These are phyloP conservation scores for Diarsia rubi DNA, from an alignment of 2,888 invertebrate genomes.

Conservation along the genomic window DNA sequence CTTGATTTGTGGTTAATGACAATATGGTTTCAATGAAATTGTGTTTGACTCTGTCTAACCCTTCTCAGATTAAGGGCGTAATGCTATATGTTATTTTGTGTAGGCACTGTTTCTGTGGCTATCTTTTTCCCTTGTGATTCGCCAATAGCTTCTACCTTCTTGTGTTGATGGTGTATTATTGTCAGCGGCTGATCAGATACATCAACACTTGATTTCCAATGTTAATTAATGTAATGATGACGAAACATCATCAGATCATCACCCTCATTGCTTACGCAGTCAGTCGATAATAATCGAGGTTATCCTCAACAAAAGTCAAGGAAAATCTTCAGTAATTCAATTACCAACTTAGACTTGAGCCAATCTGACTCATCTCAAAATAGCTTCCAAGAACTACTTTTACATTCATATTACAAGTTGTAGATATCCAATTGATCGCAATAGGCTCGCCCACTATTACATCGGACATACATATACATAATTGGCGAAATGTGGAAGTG, in stretches of 20 bases:
- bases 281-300: not conserved
- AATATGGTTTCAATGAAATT: not conserved
- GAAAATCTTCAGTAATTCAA: conserved; percentile 57
- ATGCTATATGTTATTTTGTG: too few relatives aligned
- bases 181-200: not conserved
- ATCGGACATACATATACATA: not conserved
- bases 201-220: not conserved
- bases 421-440: not conserved
- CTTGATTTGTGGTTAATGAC: not conserved
- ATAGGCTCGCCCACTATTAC: not conserved
- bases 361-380: conserved; percentile 36
- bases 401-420: not conserved
- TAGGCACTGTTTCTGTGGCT: too few relatives aligned
- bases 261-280: not conserved
- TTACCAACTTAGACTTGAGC: conserved; percentile 9
- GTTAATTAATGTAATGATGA: not conserved
- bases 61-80: too few relatives aligned
- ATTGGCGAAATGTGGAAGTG: not conserved
- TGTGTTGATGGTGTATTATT: not conserved
- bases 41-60: too few relatives aligned
- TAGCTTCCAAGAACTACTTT: conserved; percentile 28
- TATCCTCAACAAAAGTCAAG: conserved; percentile 40
- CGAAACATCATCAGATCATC: not conserved
- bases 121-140: not conserved
- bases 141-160: not conserved